These are phyloP conservation scores for Yponomeuta plumbellus DNA, from an alignment of 2,888 invertebrate genomes.

Conservation along the genomic window DNA sequence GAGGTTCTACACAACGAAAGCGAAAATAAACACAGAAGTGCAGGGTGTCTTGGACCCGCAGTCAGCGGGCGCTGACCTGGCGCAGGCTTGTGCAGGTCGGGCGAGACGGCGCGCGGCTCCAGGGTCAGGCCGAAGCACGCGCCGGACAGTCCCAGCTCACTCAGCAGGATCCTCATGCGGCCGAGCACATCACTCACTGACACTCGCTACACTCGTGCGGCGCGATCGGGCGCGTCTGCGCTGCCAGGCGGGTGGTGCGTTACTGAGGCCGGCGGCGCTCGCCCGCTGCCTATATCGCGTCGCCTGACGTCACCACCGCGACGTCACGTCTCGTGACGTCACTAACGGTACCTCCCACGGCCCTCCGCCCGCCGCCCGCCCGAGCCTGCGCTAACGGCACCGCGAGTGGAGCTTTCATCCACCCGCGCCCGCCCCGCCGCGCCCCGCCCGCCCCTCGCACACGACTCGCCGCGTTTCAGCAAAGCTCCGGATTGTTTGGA, in stretches of 20 bases:
- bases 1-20: constrained; percentile 74
- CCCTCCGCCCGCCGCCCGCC: constrained; percentile 65
- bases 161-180: constrained; percentile 77
- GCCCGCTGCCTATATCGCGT: constrained; percentile 74
- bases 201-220: constrained; percentile 68
- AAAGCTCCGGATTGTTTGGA: background rate
- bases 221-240: constrained; percentile 48
- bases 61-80: constrained; percentile 75
- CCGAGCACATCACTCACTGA: constrained; percentile 55
- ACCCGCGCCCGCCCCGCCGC: constrained; percentile 40
- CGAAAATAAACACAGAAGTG: constrained; percentile 75
- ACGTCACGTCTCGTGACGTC: constrained; percentile 68
- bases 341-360: constrained; percentile 77
- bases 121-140: constrained; percentile 74
- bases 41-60: constrained; percentile 56
- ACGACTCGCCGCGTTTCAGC: constrained; percentile 27
- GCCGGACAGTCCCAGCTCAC: constrained; percentile 74
- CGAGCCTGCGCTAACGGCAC: constrained; percentile 75
- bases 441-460: constrained; percentile 31
- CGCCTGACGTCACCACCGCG: constrained; percentile 68
- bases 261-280: constrained; percentile 76
- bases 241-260: constrained; percentile 72
- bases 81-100: constrained; percentile 69
- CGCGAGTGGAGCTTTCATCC: constrained; percentile 67
- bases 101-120: constrained; percentile 69